These are phyloP conservation scores for Dicaeum eximium DNA, from an alignment of 2,113 vertebrate genomes.

Conservation along the genomic window DNA sequence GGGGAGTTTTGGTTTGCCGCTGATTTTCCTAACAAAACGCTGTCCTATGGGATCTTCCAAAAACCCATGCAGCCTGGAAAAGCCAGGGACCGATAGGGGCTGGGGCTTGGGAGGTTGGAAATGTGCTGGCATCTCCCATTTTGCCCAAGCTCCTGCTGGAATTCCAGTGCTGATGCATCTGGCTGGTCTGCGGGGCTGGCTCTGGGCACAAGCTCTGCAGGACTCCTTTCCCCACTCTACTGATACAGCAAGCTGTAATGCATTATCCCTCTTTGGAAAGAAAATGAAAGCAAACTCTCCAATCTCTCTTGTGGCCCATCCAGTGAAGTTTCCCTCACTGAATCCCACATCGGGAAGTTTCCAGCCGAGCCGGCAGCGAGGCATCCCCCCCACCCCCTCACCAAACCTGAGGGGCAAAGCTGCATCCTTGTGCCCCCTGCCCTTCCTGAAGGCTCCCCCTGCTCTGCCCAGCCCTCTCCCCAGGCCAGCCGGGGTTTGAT, in stretches of 20 bases:
- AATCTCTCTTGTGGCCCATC: neutral
- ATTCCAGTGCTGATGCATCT: accelerated
- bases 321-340: neutral
- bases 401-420: neutral
- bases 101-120: neutral
- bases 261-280: neutral
- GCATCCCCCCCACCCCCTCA: accelerated
- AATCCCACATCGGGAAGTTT: accelerated
- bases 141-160: neutral
- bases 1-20: neutral
- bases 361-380: neutral
- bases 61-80: neutral
- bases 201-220: neutral
- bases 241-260: neutral
- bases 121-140: neutral
- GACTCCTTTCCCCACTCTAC: neutral
- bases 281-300: neutral
- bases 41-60: neutral
- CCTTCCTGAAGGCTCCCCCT: neutral
- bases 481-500: neutral
- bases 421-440: neutral
- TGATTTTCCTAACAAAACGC: neutral
- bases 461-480: neutral
- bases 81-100: neutral
- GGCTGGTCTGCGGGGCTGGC: neutral